Conservation (phyloP, 2,888 invertebrate species). For the Chrysolina americana region DNA sequence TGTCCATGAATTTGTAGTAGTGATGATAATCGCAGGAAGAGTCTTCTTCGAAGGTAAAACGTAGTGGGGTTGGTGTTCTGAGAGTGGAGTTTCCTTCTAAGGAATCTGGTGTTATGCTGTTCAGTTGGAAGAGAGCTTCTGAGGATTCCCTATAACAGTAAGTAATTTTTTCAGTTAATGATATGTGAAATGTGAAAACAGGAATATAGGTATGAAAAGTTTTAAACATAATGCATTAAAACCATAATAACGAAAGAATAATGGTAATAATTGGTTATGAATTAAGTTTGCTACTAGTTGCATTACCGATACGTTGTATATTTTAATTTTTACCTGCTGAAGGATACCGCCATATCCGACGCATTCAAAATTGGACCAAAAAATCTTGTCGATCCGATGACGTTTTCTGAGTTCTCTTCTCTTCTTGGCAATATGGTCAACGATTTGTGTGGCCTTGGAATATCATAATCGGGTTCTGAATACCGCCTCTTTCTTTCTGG, state of each 20-base stretch:
- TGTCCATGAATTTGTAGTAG: slow-evolving; percentile 30
- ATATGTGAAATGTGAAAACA: too few species aligned
- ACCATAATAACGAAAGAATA: slow-evolving; percentile 18
- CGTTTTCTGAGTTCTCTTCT: slow-evolving; percentile 49
- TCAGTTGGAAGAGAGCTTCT: slow-evolving; percentile 11
- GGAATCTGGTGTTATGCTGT: slow-evolving; percentile 67
- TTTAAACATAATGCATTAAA: too few species aligned
- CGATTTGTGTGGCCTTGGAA: slow-evolving; percentile 69
- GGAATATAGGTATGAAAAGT: too few species aligned
- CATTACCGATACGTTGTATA: too few species aligned
- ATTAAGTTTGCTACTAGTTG: too few species aligned
- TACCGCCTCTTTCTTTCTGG: slow-evolving; percentile 61
- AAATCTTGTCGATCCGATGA: slow-evolving; percentile 65
- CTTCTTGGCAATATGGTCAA: slow-evolving; percentile 55
- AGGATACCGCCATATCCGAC: slow-evolving; percentile 37
- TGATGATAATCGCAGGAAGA: slow-evolving; percentile 14
- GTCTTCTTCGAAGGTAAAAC: slow-evolving; percentile 33
- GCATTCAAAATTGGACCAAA: slow-evolving; percentile 63
- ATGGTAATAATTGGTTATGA: not conserved
- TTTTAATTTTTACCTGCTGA: slow-evolving; percentile 24
- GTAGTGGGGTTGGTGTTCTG: slow-evolving; percentile 26
- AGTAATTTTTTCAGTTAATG: too few species aligned
- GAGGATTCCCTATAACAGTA: slow-evolving; percentile 28
- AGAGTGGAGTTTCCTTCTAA: slow-evolving; percentile 58
- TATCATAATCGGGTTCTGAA: slow-evolving; percentile 70